Evolutionary conservation across 1,140 invertebrate species (phyloP).

Genomic region (Anagrus nilaparvatae): DNA sequence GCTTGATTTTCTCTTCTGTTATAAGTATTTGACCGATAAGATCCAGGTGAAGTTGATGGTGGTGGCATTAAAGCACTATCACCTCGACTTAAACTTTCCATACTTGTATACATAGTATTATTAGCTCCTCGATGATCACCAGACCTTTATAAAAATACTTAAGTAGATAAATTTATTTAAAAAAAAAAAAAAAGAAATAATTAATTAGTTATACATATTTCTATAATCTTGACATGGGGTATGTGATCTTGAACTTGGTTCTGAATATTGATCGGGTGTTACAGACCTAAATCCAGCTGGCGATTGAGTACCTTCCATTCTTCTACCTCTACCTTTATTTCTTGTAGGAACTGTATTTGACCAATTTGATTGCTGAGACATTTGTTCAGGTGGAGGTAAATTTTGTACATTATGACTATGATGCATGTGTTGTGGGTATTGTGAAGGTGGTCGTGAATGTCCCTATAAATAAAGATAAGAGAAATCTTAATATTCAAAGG

Average conservation of each 20-base stretch:
- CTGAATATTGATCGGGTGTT: slow-evolving; percentile 44
- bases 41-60: slow-evolving; percentile 25
- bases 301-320: slow-evolving; percentile 35
- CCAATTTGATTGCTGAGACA: slow-evolving; percentile 31
- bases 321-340: slow-evolving; percentile 39
- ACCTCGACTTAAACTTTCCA: slow-evolving; percentile 37
- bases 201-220: slow-evolving; percentile 33
- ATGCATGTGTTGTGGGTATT: slow-evolving; percentile 27
- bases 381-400: slow-evolving; percentile 26
- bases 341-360: slow-evolving; percentile 43
- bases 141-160: slow-evolving; percentile 20
- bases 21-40: slow-evolving; percentile 23
- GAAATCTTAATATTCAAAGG: background rate
- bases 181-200: slow-evolving; percentile 5
- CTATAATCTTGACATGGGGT: slow-evolving; percentile 41
- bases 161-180: background rate
- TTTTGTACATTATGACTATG: slow-evolving; percentile 36
- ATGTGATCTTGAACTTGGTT: slow-evolving; percentile 40
- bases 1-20: slow-evolving; percentile 18
- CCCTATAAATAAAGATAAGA: slow-evolving; percentile 20
- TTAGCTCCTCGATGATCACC: slow-evolving; percentile 39
- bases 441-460: slow-evolving; percentile 22
- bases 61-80: slow-evolving; percentile 32
- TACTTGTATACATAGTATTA: slow-evolving; percentile 41
- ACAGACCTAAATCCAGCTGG: slow-evolving; percentile 35